Conservation (phyloP, 2,888 invertebrate genomes). For the Clostera curtula region DNA sequence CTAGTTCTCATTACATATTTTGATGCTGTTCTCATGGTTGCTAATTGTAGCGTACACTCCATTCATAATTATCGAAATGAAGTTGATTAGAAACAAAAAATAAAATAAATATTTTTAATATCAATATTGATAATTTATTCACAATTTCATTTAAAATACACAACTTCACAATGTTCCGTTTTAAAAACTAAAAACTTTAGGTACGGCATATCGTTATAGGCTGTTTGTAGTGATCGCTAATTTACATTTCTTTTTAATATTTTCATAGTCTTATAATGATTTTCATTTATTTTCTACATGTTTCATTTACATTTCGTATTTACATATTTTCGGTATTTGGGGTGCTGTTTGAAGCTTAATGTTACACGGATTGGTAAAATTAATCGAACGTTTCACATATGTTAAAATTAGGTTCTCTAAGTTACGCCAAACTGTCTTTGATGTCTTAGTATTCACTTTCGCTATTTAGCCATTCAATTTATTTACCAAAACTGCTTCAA, state of each 20-base stretch:
- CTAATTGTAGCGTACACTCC: too few species aligned
- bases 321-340: slow-evolving; percentile 45
- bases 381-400: neutral
- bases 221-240: slow-evolving; percentile 61
- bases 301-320: slow-evolving; percentile 64
- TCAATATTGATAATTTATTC: slow-evolving; percentile 75
- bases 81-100: too few species aligned
- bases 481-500: slow-evolving; percentile 17
- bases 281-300: slow-evolving; percentile 52
- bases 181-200: slow-evolving; percentile 72
- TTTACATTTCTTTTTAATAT: slow-evolving; percentile 42
- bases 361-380: slow-evolving; percentile 11
- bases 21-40: too few species aligned
- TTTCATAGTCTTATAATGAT: slow-evolving; percentile 45
- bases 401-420: too few species aligned
- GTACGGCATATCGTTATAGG: slow-evolving; percentile 66
- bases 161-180: slow-evolving; percentile 72
- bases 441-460: too few species aligned
- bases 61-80: too few species aligned
- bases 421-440: too few species aligned
- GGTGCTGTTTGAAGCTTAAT: slow-evolving; percentile 37
- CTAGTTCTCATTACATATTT: too few species aligned
- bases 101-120: slow-evolving; percentile 51
- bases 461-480: neutral
- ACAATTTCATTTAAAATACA: slow-evolving; percentile 76